Conservation (phyloP, 2,888 invertebrate genomes). For the Cantharis lateralis region DNA sequence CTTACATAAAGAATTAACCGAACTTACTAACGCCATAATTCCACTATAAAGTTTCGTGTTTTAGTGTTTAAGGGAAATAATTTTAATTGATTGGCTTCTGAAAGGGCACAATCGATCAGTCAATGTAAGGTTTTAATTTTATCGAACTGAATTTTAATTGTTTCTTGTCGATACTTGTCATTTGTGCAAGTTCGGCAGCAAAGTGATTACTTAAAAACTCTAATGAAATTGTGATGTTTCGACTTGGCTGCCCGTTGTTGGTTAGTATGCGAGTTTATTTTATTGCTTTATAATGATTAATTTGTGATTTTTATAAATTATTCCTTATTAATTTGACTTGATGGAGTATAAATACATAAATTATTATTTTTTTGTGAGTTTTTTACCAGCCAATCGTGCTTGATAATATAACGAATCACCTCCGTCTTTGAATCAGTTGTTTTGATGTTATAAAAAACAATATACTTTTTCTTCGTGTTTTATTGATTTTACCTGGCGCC, state of each 20-base stretch:
- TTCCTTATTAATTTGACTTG: not conserved
- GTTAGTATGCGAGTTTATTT: not conserved
- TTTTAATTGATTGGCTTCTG: not conserved
- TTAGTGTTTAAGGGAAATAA: not conserved
- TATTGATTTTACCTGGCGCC: no score
- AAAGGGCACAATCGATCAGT: not conserved
- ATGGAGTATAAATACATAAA: not conserved
- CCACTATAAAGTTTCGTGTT: conserved; percentile 14
- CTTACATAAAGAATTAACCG: conserved; percentile 36
- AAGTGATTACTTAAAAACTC: not conserved
- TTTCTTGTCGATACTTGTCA: not conserved
- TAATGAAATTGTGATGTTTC: not conserved
- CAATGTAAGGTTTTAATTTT: not conserved
- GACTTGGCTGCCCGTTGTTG: not conserved
- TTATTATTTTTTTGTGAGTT: not conserved
- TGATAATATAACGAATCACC: no score
- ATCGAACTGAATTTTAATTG: not conserved
- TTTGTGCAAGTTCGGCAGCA: not conserved
- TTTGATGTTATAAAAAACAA: no score
- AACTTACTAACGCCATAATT: conserved; percentile 32
- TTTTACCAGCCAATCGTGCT: no score
- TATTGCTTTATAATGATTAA: not conserved
- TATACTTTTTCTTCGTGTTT: no score
- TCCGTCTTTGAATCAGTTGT: no score
- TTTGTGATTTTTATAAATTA: not conserved